These are phyloP conservation scores for Gila orcuttii DNA, from an alignment of 2,113 vertebrate species.

Conservation along the genomic window DNA sequence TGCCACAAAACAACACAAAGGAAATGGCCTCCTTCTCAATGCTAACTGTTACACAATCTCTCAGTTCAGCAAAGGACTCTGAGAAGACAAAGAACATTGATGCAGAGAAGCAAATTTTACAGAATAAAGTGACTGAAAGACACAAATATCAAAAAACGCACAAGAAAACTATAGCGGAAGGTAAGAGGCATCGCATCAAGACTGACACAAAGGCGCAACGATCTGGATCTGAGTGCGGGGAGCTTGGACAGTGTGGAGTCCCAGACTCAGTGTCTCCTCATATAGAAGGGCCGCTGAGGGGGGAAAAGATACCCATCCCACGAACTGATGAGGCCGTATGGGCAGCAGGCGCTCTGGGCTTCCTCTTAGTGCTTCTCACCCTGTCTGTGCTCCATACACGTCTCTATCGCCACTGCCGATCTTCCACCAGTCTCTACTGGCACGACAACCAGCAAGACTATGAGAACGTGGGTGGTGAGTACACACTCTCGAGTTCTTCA, in stretches of 20 bases:
- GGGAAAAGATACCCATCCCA: constrained; percentile 62
- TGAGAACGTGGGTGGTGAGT: constrained; percentile 75
- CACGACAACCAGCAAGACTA: constrained; percentile 71
- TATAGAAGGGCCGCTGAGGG: neutral
- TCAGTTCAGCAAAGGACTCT: neutral
- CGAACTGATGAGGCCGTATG: constrained; percentile 84
- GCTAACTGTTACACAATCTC: neutral
- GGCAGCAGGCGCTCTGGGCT: constrained; percentile 86
- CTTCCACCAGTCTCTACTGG: constrained; percentile 86
- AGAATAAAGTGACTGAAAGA: neutral
- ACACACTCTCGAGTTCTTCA: neutral
- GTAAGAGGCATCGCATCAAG: constrained; percentile 44
- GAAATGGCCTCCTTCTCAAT: neutral
- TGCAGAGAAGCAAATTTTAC: neutral
- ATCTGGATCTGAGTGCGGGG: neutral
- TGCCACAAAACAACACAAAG: neutral
- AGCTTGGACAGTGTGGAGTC: neutral
- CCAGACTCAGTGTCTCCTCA: neutral
- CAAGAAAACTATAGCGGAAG: neutral
- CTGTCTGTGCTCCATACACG: constrained; percentile 77
- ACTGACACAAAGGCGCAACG: constrained; percentile 35
- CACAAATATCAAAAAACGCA: constrained; percentile 7
- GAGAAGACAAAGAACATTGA: neutral
- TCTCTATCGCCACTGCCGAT: constrained; percentile 81
- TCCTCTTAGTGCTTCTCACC: constrained; percentile 82